Base-by-base conservation (phyloP, 1,140 invertebrate genomes). In the Atopsyche davidsoni region DNA sequence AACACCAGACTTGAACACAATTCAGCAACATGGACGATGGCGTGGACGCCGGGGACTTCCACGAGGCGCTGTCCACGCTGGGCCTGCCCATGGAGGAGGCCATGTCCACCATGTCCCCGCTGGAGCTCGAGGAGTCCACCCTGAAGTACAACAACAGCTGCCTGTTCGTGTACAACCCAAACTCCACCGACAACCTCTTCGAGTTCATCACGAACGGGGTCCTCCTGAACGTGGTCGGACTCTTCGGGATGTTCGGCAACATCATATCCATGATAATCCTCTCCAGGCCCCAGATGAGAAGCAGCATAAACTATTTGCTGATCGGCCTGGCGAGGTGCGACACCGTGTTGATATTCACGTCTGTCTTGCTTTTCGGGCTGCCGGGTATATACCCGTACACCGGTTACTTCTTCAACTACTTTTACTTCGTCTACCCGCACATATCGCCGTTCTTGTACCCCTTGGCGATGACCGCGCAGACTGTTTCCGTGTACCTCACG, bases 401-500 rank as follows among this genome's bases (percentile, higher is more conserved):
- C 1, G 79, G 80, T 0, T 70, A 78, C 11, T 72, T 91, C 28
- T 83, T 82, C 59, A 77, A 80, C 51, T 94, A 94, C 70, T 85
- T 87, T 60, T 86, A 82, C 68, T 76, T 80, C 51, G 75, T 92
- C 25, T 89, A 85, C 66, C 88, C 89, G 18, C 82, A 83, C 54
- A 79, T 92, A 52, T 87, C 89, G 11, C 82, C 83, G 1, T 82
- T 85, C 51, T 77, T 92, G 3, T 98, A 90, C 66, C 92, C 93
- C 1, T 66, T 96, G 10, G 90, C 87, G 1, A 79, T 90, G 60
- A 87, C 87, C 4, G 87, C 90, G 11, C 93, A 92, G 66, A 95
- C 92, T 28, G 91, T 90, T 21, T 93, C 91, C 13, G 90, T 96
- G 35, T 98, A 96, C 75, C 78, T 96, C 55, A 97, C 95, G 0